Conservation (phyloP, 2,888 invertebrate genomes). For the Acrobasis consociella region DNA sequence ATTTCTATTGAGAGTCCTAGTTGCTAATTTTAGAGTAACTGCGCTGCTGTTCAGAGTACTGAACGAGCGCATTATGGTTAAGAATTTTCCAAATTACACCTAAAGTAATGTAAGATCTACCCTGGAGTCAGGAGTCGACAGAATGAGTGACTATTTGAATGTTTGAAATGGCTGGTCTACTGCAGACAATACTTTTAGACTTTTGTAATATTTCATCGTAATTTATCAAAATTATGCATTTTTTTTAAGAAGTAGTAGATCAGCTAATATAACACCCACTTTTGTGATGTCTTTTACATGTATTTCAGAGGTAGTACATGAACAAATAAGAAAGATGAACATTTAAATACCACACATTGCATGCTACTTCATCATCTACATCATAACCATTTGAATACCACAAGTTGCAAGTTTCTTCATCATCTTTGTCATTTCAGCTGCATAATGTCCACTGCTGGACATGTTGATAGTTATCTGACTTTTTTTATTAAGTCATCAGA, state of each 20-base stretch:
- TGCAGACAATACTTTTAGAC: constrained; percentile 45
- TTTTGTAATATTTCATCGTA: constrained; percentile 32
- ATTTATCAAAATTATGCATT: constrained; percentile 39
- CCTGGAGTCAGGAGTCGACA: constrained; percentile 50
- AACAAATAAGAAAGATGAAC: constrained; percentile 4
- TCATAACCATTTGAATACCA: no score
- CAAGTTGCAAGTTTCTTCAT: no score
- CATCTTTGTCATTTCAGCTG: no score
- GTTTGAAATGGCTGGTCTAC: constrained; percentile 73
- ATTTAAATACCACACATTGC: neutral
- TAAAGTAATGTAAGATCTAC: constrained; percentile 39
- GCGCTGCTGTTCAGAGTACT: constrained; percentile 41
- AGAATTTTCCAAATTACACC: constrained; percentile 69
- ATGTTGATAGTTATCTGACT: no score
- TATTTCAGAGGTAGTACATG: constrained; percentile 38
- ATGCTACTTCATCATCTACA: no score
- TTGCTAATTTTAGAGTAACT: constrained; percentile 42
- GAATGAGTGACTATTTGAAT: constrained; percentile 80
- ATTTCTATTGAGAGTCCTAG: constrained; percentile 48
- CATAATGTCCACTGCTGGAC: no score
- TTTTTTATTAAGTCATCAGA: no score
- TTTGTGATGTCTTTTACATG: constrained; percentile 37
- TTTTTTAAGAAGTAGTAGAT: constrained; percentile 52
- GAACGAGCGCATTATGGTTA: constrained; percentile 54
- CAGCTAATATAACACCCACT: constrained; percentile 49